phyloP scores from a whole-genome alignment of 2,888 invertebrate genomes.

The Zeuzera pyrina region DNA sequence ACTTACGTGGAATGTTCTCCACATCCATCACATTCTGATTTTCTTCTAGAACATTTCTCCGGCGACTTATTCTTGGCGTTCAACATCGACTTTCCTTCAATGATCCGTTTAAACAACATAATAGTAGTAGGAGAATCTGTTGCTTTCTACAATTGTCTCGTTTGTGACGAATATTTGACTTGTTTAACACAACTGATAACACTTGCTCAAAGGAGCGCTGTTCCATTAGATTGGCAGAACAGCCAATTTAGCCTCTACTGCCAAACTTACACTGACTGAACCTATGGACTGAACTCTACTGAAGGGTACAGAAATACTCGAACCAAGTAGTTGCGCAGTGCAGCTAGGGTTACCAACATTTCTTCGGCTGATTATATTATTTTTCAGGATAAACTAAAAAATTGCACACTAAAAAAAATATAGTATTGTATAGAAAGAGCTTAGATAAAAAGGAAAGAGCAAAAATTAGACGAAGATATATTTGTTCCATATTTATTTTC shows the following conservation, averaged over 20 bases:
- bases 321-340: too few species aligned
- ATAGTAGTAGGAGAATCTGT: conserved; percentile 62
- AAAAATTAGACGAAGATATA: too few species aligned
- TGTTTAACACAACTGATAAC: conserved; percentile 48
- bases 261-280: conserved; percentile 44
- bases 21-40: conserved; percentile 62
- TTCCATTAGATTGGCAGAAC: conserved; percentile 69
- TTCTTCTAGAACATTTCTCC: conserved; percentile 64
- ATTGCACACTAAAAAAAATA: too few species aligned
- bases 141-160: conserved; percentile 63
- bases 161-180: conserved; percentile 61
- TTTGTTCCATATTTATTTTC: too few species aligned
- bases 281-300: conserved; percentile 10
- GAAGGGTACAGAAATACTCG: too few species aligned
- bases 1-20: conserved; percentile 66
- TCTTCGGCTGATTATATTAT: too few species aligned
- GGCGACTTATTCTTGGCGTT: conserved; percentile 43
- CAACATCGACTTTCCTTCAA: conserved; percentile 72
- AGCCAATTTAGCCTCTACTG: conserved; percentile 59
- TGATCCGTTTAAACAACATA: conserved; percentile 74
- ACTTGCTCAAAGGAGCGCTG: conserved; percentile 55
- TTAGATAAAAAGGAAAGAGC: too few species aligned
- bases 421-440: too few species aligned
- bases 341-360: too few species aligned
- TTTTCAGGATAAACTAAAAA: too few species aligned